These are phyloP conservation scores for Eudemis profundana DNA, from an alignment of 2,888 invertebrate species.

Conservation along the genomic window DNA sequence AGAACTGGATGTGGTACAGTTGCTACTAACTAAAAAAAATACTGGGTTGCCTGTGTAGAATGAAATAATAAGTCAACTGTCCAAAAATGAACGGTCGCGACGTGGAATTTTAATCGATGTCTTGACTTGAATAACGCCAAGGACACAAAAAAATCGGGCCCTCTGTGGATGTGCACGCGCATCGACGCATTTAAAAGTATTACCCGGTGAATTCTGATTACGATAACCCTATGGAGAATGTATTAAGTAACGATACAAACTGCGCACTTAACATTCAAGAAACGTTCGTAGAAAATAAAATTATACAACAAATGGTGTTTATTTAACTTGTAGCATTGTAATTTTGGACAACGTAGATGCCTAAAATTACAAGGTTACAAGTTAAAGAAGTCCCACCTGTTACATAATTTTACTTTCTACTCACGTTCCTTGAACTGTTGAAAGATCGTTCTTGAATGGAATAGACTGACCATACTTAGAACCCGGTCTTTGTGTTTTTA, in stretches of 20 bases:
- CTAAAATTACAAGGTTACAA: too few relatives aligned
- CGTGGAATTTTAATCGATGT: conserved; percentile 71
- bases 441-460: too few relatives aligned
- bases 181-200: conserved; percentile 64
- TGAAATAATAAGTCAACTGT: conserved; percentile 61
- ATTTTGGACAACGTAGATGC: background rate
- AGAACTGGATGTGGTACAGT: conserved; percentile 53
- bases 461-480: too few relatives aligned
- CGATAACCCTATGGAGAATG: conserved; percentile 65
- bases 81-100: conserved; percentile 64
- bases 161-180: conserved; percentile 58
- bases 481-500: too few relatives aligned
- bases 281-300: conserved; percentile 21
- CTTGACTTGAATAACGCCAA: conserved; percentile 61
- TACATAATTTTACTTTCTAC: too few relatives aligned
- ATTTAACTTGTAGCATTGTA: background rate
- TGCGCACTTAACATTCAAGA: conserved; percentile 48
- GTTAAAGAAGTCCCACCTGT: too few relatives aligned
- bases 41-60: conserved; percentile 16
- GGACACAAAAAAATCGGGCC: conserved; percentile 56
- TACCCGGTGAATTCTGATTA: conserved; percentile 70
- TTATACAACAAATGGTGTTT: conserved; percentile 11
- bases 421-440: too few relatives aligned
- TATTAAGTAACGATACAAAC: conserved; percentile 60
- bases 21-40: conserved; percentile 54